Percentiles rank a stretch among this genome's conserved stretches.
Conservation (phyloP, 2,888 invertebrate species). For the Abrostola triplasia region DNA sequence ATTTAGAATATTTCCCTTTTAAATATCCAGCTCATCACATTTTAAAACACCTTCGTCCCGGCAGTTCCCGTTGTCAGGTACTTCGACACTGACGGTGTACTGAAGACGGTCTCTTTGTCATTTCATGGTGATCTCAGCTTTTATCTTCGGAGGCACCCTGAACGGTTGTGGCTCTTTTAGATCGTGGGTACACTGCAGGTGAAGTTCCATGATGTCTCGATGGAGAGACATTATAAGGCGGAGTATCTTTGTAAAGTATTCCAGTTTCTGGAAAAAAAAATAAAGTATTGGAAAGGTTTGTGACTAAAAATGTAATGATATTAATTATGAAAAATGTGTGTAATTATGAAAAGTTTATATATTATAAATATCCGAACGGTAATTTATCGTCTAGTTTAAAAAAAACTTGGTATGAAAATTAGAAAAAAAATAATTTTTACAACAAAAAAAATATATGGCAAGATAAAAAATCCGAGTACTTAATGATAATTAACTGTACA, state of each 20-base stretch:
- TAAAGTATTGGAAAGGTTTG: not conserved
- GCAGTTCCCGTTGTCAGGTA: conserved; percentile 39
- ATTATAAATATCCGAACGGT: not conserved
- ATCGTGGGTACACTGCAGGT: conserved; percentile 67
- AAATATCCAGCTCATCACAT: conserved; percentile 46
- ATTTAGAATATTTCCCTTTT: not conserved
- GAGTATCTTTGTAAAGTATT: conserved; percentile 83
- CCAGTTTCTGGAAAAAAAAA: conserved; percentile 76
- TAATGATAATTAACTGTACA: too few species aligned
- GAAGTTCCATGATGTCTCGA: conserved; percentile 81
- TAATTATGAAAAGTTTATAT: not conserved
- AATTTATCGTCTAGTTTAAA: not conserved
- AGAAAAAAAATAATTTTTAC: too few species aligned
- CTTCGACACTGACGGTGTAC: conserved; percentile 65
- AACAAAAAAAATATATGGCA: too few species aligned
- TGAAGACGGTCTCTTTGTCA: conserved; percentile 67
- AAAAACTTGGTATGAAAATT: too few species aligned
- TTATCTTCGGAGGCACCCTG: conserved; percentile 73
- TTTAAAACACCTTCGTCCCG: conserved; percentile 16
- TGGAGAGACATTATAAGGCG: conserved; percentile 83
- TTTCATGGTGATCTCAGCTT: conserved; percentile 81
- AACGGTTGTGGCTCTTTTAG: conserved; percentile 63
- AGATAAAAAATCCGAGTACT: too few species aligned
- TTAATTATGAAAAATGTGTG: not conserved
- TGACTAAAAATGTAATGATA: too few species aligned